Percentiles rank a stretch among this genome's conserved stretches.
Conservation (phyloP, 2,888 invertebrate genomes). For the Tortricodes alternella region DNA sequence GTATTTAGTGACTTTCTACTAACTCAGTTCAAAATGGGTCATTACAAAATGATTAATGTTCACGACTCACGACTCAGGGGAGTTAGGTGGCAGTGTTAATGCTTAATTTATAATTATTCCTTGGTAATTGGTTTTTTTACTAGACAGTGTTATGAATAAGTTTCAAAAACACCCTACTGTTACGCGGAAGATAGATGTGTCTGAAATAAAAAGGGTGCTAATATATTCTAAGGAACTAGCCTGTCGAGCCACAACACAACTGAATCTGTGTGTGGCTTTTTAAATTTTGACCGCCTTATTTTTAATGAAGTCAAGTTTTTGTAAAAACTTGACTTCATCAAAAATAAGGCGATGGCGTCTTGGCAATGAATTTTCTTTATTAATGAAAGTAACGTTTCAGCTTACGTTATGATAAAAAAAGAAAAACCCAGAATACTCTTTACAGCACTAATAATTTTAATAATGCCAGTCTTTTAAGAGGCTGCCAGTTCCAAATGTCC, state of each 20-base stretch:
- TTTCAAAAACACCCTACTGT: conserved; percentile 32
- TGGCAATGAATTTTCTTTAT: too few relatives aligned
- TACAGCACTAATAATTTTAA: too few relatives aligned
- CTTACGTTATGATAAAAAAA: too few relatives aligned
- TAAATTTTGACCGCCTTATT: not conserved
- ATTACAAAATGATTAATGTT: conserved; percentile 68
- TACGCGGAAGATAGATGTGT: conserved; percentile 10
- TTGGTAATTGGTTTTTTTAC: conserved; percentile 40
- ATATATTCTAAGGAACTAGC: conserved; percentile 31
- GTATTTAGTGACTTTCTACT: conserved; percentile 33
- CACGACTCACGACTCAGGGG: conserved; percentile 50
- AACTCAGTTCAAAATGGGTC: conserved; percentile 50
- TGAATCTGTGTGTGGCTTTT: not conserved
- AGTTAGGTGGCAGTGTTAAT: conserved; percentile 63
- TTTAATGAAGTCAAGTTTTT: too few relatives aligned
- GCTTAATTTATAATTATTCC: conserved; percentile 63
- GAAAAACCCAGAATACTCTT: too few relatives aligned
- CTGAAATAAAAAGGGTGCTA: conserved; percentile 37
- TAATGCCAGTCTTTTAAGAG: too few relatives aligned
- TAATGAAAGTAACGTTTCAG: too few relatives aligned
- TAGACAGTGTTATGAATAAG: conserved; percentile 36
- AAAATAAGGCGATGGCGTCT: too few relatives aligned
- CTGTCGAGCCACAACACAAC: not conserved
- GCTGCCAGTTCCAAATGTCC: too few relatives aligned
- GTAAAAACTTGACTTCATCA: too few relatives aligned